These are phyloP conservation scores for Drosophila greeni DNA, from an alignment of 2,888 invertebrate genomes.

Conservation along the genomic window DNA sequence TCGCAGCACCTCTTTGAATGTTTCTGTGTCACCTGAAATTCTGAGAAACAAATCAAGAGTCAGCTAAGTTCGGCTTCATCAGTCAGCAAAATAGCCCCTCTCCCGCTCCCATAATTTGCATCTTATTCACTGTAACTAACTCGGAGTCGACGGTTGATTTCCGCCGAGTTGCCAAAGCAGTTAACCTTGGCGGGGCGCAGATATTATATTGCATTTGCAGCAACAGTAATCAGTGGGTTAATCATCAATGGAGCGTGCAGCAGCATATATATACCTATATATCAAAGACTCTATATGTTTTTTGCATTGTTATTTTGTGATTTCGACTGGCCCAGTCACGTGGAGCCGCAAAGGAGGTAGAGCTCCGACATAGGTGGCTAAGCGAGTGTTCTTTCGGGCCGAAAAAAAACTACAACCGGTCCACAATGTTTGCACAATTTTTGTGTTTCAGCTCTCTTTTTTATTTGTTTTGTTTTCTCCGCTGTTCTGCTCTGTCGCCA, in stretches of 20 bases:
- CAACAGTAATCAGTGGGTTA: conserved; percentile 29
- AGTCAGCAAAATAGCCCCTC: neutral
- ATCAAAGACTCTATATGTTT: conserved; percentile 9
- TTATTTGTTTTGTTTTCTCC: conserved; percentile 16
- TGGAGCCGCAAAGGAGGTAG: conserved; percentile 1
- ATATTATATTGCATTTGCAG: conserved; percentile 43
- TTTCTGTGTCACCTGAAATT: neutral
- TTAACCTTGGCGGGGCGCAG: conserved; percentile 55
- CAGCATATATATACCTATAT: conserved; percentile 23
- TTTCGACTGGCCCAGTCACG: conserved; percentile 19
- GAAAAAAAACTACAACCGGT: conserved; percentile 67
- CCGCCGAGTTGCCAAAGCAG: conserved; percentile 49
- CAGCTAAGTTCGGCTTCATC: conserved; percentile 6
- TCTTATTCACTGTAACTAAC: conserved; percentile 59
- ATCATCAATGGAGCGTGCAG: conserved; percentile 73
- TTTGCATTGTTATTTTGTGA: conserved; percentile 20
- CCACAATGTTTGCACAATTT: conserved; percentile 71
- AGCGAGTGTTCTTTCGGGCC: conserved; percentile 24
- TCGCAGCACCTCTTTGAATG: no score
- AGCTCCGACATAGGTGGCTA: conserved; percentile 1
- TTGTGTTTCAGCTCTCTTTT: conserved; percentile 14
- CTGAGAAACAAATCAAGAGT: conserved; percentile 2
- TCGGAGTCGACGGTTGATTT: conserved; percentile 48
- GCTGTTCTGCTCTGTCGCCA: conserved; percentile 60
- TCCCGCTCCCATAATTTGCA: conserved; percentile 13